Base-by-base conservation (phyloP, 2,888 invertebrate genomes). In the Congeria kusceri region DNA sequence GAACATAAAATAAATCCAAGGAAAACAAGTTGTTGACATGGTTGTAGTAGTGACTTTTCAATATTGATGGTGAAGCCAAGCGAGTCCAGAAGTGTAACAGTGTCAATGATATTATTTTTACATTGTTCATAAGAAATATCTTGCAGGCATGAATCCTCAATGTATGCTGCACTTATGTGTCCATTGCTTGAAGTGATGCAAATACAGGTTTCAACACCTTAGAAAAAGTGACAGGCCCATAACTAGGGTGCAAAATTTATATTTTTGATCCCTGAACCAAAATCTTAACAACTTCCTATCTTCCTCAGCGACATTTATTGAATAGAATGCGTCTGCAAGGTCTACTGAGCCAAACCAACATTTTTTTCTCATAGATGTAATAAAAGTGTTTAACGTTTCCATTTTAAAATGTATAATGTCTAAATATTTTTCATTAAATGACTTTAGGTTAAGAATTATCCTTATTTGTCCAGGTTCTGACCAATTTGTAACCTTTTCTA, bases 21-120 rank as follows among this genome's bases (percentile, higher is more conserved):
- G 28, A 77, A 83, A 11, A n/a, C 29, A 13, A 85, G 63, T 20
- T 56, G 13, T 62, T 83, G 67, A 20, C 67, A 46, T 0, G 85
- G 83, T n/a, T 29, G 1, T 11, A 80, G 39, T 1, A 72, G 53
- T 32, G 83, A 85, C 56, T 85, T 85, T 23, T 68, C 44, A 15
- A 77, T 65, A 63, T 85, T 68, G 18, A 84, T 58, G 0, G 73
- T 70, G 13, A 85, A 85, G 2, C 85, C 85, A 47, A 83, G 59
- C 11, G 49, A 59, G 39, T 77, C 81, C 39, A 85, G 56, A 15
- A 76, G 11, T 18, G 39, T 11, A 1, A 76, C 56, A 20, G 79
- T 79, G 18, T 56, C 47, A 4, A 53, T 0, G 15, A 78, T 32
- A 25, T 77, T 76, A 1, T 27, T 9, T n/a, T 23, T n/a, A 57